Evolutionary conservation across 2,888 invertebrate species (phyloP), one percentile per base, ranked within the genome.

Genomic region (Apantesis nais): DNA sequence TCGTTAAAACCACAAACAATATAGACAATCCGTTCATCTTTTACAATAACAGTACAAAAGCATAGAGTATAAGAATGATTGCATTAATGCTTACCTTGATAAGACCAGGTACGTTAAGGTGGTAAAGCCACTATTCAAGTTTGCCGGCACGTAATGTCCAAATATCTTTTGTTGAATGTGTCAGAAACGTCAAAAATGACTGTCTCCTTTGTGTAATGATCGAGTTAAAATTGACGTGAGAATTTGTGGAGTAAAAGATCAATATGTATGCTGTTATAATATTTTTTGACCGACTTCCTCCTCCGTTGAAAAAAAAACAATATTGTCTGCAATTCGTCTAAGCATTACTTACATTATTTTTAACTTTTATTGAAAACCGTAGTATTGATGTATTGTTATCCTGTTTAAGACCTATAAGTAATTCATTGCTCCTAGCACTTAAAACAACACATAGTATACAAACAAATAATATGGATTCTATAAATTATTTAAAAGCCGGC

Each of bases 141-240:
- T 81, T 76, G 79, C 68, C 58, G 80, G 86, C 93, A 93, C 93
- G 93, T 93, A 86, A 82, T 72, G 67, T 72, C 25, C 62, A 66
- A 72, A 69, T 70, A 70, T 72, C 70, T 66, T 78, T 81, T 82
- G 71, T 72, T 64, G 74, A 67, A 72, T 76, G 68, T 78, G 75
- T 68, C 75, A 74, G 9, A 71, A 74, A 67, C 68, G 67, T 68
- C 60, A 70, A 62, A 68, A 63, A 63, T 31, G 25, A 34, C 37
- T 61, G 39, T 74, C n/a, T 4, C 78, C 82, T 76, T 85, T 84
- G 76, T 81, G 55, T 61, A 73, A 87, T 90, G 93, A 93, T 93
- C 68, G 93, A 93, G 81, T 85, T 82, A 83, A 90, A 87, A 86
- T 73, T 86, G 90, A 90, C 93, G 93, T 93, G 93, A 91, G 90